phyloP scores from a whole-genome alignment of 2,797 vertebrate genomes.

The Sebastes iracundus region DNA sequence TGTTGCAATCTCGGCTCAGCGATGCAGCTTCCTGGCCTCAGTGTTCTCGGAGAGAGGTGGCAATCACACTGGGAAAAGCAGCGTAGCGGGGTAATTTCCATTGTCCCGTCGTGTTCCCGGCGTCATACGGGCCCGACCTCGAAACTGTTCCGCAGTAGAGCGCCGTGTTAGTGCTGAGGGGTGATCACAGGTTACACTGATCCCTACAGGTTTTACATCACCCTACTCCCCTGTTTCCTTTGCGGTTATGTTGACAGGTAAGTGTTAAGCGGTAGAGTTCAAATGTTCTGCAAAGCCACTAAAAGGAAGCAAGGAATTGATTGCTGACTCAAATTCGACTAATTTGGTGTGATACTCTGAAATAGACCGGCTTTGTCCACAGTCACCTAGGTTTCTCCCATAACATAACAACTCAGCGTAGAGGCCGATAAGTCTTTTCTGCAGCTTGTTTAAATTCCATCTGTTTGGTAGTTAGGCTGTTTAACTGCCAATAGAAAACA shows the following conservation, averaged over 20 bases:
- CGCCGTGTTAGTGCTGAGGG: background rate
- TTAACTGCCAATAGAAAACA: constrained; percentile 10
- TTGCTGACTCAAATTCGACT: constrained; percentile 5
- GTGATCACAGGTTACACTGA: constrained; percentile 33
- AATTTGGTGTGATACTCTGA: background rate
- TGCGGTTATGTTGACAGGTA: constrained; percentile 3
- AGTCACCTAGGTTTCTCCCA: constrained; percentile 9
- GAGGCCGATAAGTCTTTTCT: background rate
- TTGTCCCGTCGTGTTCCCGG: constrained; percentile 18
- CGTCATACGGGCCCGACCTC: constrained; percentile 19
- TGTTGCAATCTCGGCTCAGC: constrained; percentile 13
- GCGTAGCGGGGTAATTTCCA: constrained; percentile 15
- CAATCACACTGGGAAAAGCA: background rate
- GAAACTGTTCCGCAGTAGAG: background rate
- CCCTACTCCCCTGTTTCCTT: background rate
- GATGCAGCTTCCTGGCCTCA: background rate
- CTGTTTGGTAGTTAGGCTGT: constrained; percentile 7
- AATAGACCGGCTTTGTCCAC: background rate
- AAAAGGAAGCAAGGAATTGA: constrained; percentile 9
- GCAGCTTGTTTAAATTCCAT: constrained; percentile 41
- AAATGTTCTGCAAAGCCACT: constrained; percentile 26
- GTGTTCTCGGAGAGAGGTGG: background rate
- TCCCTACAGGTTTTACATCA: constrained; percentile 31
- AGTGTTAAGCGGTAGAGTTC: background rate
- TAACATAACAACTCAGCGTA: background rate